Base-by-base conservation (phyloP, 2,888 invertebrate genomes). In the Cerastis rubricosa region DNA sequence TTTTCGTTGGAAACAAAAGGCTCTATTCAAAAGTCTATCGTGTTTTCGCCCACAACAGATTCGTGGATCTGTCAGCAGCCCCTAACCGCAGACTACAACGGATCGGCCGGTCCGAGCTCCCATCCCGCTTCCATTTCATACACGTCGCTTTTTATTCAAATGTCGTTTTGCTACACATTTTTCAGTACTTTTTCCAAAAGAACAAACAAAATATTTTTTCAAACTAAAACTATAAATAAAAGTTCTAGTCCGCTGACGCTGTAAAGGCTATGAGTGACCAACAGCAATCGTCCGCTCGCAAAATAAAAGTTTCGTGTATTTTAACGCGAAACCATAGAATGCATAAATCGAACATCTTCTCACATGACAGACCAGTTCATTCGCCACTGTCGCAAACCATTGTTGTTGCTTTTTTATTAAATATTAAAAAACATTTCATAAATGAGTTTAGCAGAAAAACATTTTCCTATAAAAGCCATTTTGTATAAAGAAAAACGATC, bases 401-500 rank as follows among this genome's bases (percentile, higher is more conserved):
- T 83, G 76, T 86, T 88, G 75, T 87, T 79, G 78, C 57, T 69
- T 59, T 77, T 83, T 78, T 66, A 72, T 49, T 25, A 40, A 64
- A 68, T 68, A 68, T 61, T 35, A 8, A 57, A 65, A 71, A n/a
- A 81, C 17, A 67, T 49, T 66, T 74, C 35, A 64, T 45, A 81
- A 84, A 85, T 75, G 74, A 79, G 70, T 87, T 88, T 49, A 79
- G 64, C 76, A 81, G 85, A 88, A 88, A 87, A 67, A 81, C 79
- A 87, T 92, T 83, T 80, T 91, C 89, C 87, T 90, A 90, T 90
- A 92, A 91, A 89, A 93, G 91, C 89, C 89, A 90, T 94, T 94
- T 93, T 91, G 92, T 93, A 92, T 91, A 93, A 92, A 92, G 92
- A 93, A 92, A 93, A 94, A 94, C 92, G 93, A 91, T 93, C 92